These are phyloP conservation scores for Hypolimnas misippus DNA, from an alignment of 2,888 invertebrate species.

Conservation along the genomic window DNA sequence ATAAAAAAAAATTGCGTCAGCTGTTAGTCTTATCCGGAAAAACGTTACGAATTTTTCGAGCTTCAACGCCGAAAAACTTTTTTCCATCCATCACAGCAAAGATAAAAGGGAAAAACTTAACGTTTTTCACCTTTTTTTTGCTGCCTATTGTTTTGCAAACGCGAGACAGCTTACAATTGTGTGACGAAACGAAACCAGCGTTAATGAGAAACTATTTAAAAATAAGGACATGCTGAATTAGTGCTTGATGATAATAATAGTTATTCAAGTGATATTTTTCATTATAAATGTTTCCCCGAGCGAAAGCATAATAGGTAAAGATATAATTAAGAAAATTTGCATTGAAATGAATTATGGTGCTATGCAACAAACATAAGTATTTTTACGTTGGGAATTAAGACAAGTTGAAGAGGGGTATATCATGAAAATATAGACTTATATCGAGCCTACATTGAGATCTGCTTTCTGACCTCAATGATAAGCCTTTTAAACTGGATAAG, in stretches of 20 bases:
- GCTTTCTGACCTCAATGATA: background rate
- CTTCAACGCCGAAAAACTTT: slow-evolving; percentile 21
- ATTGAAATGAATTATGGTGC: no score
- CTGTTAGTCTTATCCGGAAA: slow-evolving; percentile 9
- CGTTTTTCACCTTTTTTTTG: background rate
- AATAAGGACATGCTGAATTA: background rate
- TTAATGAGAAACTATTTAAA: background rate
- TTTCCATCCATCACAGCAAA: slow-evolving; percentile 16
- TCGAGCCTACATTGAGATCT: background rate
- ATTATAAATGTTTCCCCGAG: no score
- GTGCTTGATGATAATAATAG: no score
- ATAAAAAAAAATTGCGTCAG: background rate
- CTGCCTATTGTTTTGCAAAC: slow-evolving; percentile 8
- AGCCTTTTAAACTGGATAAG: background rate
- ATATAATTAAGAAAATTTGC: no score
- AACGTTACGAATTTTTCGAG: slow-evolving; percentile 13
- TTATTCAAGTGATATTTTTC: no score
- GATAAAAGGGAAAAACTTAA: slow-evolving; percentile 19
- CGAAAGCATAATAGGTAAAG: no score
- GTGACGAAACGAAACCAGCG: background rate
- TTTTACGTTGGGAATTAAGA: no score
- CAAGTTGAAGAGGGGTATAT: no score
- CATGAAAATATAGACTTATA: no score
- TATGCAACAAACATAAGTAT: no score
- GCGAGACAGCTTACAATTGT: background rate